Evolutionary conservation across 2,113 vertebrate species (phyloP).

Genomic region (Phaethornis superciliosus): DNA sequence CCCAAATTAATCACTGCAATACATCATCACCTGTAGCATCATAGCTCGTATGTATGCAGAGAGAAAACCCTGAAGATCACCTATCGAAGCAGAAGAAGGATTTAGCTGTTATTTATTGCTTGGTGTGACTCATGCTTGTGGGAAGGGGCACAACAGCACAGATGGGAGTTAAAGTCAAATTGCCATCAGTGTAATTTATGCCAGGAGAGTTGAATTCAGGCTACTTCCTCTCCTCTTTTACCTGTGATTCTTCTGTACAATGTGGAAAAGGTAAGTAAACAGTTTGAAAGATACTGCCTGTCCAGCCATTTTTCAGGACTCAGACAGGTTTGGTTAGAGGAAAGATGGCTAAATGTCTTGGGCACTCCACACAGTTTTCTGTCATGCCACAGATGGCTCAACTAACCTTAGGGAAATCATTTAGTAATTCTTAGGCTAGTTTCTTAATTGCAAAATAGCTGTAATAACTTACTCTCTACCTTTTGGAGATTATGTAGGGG

Average conservation of each 20-base stretch:
- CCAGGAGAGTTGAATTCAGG: slow-evolving; percentile 47
- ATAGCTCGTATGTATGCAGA: background rate
- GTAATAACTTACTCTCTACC: background rate
- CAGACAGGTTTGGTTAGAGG: background rate
- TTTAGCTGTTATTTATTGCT: slow-evolving; percentile 45
- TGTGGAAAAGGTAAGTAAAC: background rate
- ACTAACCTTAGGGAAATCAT: background rate
- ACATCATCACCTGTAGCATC: background rate
- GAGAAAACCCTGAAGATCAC: slow-evolving; percentile 39
- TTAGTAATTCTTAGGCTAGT: background rate
- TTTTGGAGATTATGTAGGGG: background rate
- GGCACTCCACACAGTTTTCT: background rate
- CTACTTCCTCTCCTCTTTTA: slow-evolving; percentile 19
- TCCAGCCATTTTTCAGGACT: background rate
- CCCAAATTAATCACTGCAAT: slow-evolving; percentile 31
- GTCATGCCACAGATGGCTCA: background rate
- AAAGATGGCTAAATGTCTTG: background rate
- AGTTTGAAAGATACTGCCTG: background rate
- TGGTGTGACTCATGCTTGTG: slow-evolving; percentile 31
- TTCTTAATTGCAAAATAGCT: background rate
- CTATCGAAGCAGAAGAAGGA: background rate
- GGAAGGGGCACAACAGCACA: background rate
- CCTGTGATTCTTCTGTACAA: background rate
- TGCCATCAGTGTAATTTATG: background rate
- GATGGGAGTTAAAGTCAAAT: slow-evolving; percentile 36